A percentile compares a stretch with the other conserved stretches of the same genome.
Evolutionary conservation across 2,113 vertebrate species (phyloP).

Genomic region (Anguilla rostrata): DNA sequence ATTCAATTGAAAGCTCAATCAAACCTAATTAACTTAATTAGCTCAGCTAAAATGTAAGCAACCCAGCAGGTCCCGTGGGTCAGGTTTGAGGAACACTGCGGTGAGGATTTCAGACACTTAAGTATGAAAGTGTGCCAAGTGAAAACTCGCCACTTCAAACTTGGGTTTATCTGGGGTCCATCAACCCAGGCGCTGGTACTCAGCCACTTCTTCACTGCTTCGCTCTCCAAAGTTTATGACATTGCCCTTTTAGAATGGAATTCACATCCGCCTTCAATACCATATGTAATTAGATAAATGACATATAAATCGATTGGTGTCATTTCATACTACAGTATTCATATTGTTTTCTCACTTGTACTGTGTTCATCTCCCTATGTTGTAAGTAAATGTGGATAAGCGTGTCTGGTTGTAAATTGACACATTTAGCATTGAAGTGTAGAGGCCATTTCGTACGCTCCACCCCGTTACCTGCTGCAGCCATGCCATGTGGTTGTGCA

Average conservation of each 20-base stretch:
- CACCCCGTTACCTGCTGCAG: slow-evolving; percentile 80
- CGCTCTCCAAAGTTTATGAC: not conserved
- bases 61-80: not conserved
- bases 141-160: not conserved
- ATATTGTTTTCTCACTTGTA: too few species aligned
- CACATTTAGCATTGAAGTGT: not conserved
- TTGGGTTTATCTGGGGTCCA: not conserved
- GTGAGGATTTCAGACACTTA: not conserved
- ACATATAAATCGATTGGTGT: too few species aligned
- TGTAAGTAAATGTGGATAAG: too few species aligned
- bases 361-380: too few species aligned
- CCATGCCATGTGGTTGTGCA: slow-evolving; percentile 82
- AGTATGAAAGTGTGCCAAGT: not conserved
- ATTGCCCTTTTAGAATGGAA: not conserved
- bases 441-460: not conserved
- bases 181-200: not conserved
- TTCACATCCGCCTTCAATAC: too few species aligned
- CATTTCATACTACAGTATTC: too few species aligned
- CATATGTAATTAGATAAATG: too few species aligned
- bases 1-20: not conserved
- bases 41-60: not conserved
- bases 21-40: not conserved
- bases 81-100: not conserved
- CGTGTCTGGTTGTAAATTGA: too few species aligned
- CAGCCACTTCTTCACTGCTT: not conserved